A percentile compares a stretch with the other conserved stretches of the same genome.
Evolutionary conservation across 1,140 invertebrate species (phyloP).

Genomic region (Pteromalus puparum): DNA sequence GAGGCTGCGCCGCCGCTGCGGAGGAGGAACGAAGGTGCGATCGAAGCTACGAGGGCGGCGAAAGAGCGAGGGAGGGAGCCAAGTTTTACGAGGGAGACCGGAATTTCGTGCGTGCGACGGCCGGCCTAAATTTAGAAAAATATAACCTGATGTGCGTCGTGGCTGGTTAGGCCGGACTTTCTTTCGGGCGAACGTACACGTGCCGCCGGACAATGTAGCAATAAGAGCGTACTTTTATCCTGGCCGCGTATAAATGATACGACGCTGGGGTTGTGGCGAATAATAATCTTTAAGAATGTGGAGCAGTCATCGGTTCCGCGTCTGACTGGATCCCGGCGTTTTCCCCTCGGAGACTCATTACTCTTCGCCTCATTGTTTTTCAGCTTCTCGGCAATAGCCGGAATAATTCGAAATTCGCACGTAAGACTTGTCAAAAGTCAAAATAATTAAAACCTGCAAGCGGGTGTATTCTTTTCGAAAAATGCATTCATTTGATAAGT

Average conservation of each 20-base stretch:
- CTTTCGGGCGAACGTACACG: neutral
- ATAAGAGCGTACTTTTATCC: too few species aligned
- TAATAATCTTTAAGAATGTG: too few species aligned
- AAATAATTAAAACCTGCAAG: neutral
- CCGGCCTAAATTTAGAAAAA: conserved; percentile 67
- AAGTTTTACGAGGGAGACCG: conserved; percentile 21
- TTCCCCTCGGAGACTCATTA: too few species aligned
- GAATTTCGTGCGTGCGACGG: conserved; percentile 62
- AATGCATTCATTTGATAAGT: neutral
- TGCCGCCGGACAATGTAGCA: too few species aligned
- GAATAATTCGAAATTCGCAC: neutral
- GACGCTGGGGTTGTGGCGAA: too few species aligned
- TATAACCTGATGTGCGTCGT: conserved; percentile 50
- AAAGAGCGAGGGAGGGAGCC: neutral
- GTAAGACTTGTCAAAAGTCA: too few species aligned
- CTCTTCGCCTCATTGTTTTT: too few species aligned
- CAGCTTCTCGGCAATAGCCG: too few species aligned
- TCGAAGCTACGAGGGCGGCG: neutral
- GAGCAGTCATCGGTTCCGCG: too few species aligned
- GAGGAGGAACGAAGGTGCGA: neutral
- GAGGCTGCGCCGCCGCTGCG: neutral
- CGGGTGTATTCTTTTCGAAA: too few species aligned
- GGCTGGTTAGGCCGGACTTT: neutral
- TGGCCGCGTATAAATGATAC: too few species aligned
- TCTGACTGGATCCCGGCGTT: too few species aligned